Conservation (phyloP, 2,113 vertebrate species). For the Pseudorasbora parva region DNA sequence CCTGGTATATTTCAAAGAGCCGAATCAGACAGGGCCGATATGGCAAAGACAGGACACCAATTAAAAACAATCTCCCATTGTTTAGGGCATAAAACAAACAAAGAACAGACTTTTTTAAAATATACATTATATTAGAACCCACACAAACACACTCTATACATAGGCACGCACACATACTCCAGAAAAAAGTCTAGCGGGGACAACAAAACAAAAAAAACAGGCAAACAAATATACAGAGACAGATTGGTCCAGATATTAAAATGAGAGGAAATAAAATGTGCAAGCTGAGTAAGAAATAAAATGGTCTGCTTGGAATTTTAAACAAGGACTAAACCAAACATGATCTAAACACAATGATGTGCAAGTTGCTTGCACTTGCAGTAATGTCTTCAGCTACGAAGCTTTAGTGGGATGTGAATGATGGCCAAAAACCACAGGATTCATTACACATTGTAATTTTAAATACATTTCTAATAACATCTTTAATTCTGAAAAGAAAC, state of each 20-base stretch:
- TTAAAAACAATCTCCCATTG: slow-evolving; percentile 51
- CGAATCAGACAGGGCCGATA: slow-evolving; percentile 48
- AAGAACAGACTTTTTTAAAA: slow-evolving; percentile 60
- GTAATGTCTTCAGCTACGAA: neutral
- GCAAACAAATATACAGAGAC: slow-evolving; percentile 59
- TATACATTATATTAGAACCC: slow-evolving; percentile 62
- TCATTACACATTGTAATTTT: neutral
- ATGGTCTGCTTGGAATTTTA: neutral
- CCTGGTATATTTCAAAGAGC: slow-evolving; percentile 39
- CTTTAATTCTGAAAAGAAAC: neutral
- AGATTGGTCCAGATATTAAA: slow-evolving; percentile 74
- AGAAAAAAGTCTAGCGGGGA: slow-evolving; percentile 41
- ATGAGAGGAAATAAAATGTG: slow-evolving; percentile 39
- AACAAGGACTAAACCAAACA: slow-evolving; percentile 3
- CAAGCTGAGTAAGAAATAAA: slow-evolving; percentile 59
- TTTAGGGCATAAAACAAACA: slow-evolving; percentile 64
- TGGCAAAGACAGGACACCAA: slow-evolving; percentile 41
- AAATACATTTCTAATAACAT: neutral
- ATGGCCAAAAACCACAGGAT: slow-evolving; percentile 12
- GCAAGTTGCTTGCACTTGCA: neutral
- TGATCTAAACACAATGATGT: neutral
- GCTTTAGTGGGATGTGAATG: neutral
- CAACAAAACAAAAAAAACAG: slow-evolving; percentile 43
- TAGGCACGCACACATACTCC: slow-evolving; percentile 16
- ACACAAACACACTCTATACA: slow-evolving; percentile 52